These are phyloP conservation scores for Podarcis raffonei DNA, from an alignment of 2,113 vertebrate species.

Conservation along the genomic window DNA sequence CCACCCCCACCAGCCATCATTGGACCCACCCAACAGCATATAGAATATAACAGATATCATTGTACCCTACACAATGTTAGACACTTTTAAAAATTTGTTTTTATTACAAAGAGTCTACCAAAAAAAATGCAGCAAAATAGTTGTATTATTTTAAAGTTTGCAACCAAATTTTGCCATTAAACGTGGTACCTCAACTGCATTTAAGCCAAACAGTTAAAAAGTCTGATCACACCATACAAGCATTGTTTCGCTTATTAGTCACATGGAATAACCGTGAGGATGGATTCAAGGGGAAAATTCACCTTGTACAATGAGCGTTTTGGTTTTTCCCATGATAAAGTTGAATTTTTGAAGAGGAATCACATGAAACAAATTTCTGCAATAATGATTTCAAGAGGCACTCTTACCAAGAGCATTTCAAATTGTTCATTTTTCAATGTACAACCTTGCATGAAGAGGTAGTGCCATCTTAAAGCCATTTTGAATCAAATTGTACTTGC, in stretches of 20 bases:
- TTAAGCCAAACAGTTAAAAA: slow-evolving; percentile 5
- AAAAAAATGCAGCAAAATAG: neutral
- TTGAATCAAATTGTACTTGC: neutral
- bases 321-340: neutral
- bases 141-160: neutral
- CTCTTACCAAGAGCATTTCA: neutral
- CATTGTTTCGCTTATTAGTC: neutral
- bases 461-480: accelerated
- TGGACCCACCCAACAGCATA: too few relatives aligned
- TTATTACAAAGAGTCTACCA: neutral
- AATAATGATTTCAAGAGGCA: neutral
- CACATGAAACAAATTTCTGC: neutral
- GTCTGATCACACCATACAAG: neutral
- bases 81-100: neutral
- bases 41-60: neutral
- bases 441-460: neutral
- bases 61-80: neutral
- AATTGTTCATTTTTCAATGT: neutral
- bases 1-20: too few relatives aligned
- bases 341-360: neutral
- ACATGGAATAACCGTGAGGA: neutral
- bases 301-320: neutral
- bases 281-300: neutral
- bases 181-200: neutral
- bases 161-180: neutral